phyloP scores from a whole-genome alignment of 2,113 vertebrate genomes.

The Peromyscus leucopus region DNA sequence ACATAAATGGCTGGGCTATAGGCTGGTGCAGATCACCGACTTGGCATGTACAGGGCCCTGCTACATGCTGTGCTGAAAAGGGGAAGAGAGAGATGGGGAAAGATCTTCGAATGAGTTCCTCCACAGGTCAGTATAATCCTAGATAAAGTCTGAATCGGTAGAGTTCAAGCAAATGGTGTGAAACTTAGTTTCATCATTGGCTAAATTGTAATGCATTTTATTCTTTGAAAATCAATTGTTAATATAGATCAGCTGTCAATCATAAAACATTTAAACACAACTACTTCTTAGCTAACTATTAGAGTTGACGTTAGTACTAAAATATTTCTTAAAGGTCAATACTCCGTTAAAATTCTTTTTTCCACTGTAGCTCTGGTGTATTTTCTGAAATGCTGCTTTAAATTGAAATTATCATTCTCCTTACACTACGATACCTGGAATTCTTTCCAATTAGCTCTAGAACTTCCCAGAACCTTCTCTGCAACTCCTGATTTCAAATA shows the following conservation, averaged over 20 bases:
- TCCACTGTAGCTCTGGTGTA: background rate
- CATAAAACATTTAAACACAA: conserved; percentile 24
- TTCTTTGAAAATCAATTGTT: conserved; percentile 63
- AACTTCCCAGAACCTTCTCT: background rate
- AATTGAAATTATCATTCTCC: conserved; percentile 21
- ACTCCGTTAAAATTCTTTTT: conserved; percentile 30
- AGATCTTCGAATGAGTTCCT: background rate
- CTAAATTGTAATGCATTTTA: conserved; percentile 56
- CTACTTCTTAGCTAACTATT: conserved; percentile 52
- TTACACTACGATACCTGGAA: background rate
- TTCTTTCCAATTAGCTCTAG: conserved; percentile 44
- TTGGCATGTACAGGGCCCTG: background rate
- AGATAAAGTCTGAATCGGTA: conserved; percentile 1
- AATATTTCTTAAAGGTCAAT: conserved; percentile 44
- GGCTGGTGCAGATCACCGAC: background rate
- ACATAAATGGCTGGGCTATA: background rate
- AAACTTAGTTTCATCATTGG: conserved; percentile 42
- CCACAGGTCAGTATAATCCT: background rate
- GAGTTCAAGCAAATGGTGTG: conserved; percentile 8
- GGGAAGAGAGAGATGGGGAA: background rate
- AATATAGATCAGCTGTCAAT: conserved; percentile 33
- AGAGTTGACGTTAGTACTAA: conserved; percentile 1
- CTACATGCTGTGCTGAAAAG: background rate
- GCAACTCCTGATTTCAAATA: conserved; percentile 13
- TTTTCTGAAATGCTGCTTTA: conserved; percentile 35